Conservation (phyloP, 2,797 vertebrate species). For the Vespertilio murinus region DNA sequence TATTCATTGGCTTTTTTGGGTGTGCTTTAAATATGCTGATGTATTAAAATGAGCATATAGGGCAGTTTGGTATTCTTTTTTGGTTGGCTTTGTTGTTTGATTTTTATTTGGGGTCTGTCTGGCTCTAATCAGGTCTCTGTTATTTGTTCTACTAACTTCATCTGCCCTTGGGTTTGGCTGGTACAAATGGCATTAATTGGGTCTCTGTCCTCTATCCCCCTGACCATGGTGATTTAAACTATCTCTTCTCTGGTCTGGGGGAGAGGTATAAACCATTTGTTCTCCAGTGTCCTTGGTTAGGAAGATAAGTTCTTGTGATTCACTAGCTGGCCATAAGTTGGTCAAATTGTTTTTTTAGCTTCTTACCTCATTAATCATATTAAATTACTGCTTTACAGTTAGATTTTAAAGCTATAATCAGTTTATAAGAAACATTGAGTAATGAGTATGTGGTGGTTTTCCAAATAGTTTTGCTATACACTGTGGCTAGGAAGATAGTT, state of each 20-base stretch:
- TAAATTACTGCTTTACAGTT: neutral
- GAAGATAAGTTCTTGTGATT: neutral
- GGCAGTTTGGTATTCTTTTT: neutral
- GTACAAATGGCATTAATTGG: neutral
- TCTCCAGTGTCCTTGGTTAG: neutral
- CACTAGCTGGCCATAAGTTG: neutral
- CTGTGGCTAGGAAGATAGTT: neutral
- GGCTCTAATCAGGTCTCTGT: neutral
- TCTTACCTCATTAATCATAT: neutral
- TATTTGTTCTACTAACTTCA: neutral
- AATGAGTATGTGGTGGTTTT: neutral
- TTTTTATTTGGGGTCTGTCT: neutral
- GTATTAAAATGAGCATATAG: neutral
- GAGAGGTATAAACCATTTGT: neutral
- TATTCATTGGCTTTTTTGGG: neutral
- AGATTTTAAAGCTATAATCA: neutral
- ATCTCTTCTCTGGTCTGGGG: neutral
- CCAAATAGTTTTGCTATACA: neutral
- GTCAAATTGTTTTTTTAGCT: neutral
- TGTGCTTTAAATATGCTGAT: neutral
- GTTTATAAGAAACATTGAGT: neutral
- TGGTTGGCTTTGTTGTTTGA: neutral
- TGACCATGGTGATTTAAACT: neutral
- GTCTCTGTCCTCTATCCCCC: neutral
- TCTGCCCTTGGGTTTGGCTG: neutral